Conservation (phyloP, 1,140 invertebrate genomes). For the Eueides isabella region DNA sequence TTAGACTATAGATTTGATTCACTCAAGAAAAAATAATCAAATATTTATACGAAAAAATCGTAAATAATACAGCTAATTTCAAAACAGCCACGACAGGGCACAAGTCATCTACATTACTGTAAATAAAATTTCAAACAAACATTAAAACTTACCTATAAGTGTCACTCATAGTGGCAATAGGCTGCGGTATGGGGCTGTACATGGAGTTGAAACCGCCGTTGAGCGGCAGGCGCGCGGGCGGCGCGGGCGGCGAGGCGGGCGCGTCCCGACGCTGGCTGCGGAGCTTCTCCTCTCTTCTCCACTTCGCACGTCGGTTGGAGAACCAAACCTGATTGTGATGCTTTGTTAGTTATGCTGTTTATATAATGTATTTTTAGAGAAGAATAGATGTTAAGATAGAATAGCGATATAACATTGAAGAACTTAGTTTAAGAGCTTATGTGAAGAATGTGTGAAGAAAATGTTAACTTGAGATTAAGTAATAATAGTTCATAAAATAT, state of each 20-base stretch:
- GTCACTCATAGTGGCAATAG: conserved; percentile 96
- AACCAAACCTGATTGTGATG: conserved; percentile 93
- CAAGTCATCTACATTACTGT: neutral
- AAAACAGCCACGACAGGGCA: too few species aligned
- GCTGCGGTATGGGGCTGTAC: conserved; percentile 97
- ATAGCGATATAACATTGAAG: too few species aligned
- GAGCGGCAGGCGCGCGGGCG: conserved; percentile 85
- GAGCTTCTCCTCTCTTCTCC: conserved; percentile 98
- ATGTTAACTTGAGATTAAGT: too few species aligned
- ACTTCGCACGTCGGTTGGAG: conserved; percentile 98
- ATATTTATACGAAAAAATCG: too few species aligned
- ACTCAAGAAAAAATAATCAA: too few species aligned
- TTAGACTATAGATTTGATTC: too few species aligned
- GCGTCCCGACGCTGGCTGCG: conserved; percentile 89
- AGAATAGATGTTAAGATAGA: too few species aligned
- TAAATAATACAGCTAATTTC: too few species aligned
- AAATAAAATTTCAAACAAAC: neutral
- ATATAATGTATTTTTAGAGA: neutral
- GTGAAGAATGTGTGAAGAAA: too few species aligned
- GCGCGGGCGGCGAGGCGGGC: conserved; percentile 82
- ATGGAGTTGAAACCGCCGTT: conserved; percentile 96
- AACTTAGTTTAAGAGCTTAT: too few species aligned
- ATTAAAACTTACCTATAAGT: conserved; percentile 90
- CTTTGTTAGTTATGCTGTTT: neutral
- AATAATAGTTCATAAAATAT: too few species aligned